Base-by-base conservation (phyloP, 2,797 vertebrate genomes). In the Columba guinea region DNA sequence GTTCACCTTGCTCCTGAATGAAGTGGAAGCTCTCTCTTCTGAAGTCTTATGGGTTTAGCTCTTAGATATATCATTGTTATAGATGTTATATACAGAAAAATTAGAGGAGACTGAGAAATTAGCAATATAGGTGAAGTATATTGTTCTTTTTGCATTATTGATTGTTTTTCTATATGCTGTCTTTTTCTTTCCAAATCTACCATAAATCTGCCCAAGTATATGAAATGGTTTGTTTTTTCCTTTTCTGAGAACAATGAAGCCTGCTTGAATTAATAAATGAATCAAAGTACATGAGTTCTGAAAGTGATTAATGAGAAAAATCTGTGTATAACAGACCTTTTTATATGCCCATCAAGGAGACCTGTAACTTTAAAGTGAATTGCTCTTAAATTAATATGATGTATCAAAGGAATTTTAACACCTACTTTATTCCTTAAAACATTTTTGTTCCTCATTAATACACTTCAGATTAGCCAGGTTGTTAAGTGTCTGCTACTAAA, bases 241-340 rank as follows among this genome's bases (percentile, higher is more conserved):
- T 53, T 94, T 28, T 88, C 58, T 91, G 89, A 95, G 56, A 94
- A 84, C 56, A 89, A 34, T 69, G 39, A 93, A 93, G 6, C 44
- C 84, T 90, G 35, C 56, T 83, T 82, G 89, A 94, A 89, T 97
- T 95, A 97, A 88, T 95, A 89, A 91, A 87, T 80, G 60, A 96
- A 94, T 96, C 67, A 94, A 97, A 94, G 84, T 85, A 96, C 93
- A 96, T 95, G 95, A 97, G 77, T 89, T 81, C 83, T 89, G 58
- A 96, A 96, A 89, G 63, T 55, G 46, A 96, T 91, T 95, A 96
- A 96, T 96, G 93, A 95, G 93, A 96, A 95, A 96, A 94, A 91
- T 87, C 56, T 94, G 37, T 52, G 9, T 87, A 59, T 94, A 95
- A 78, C 94, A 94, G 93, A 92, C 60, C 74, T 92, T 97, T 93